These are phyloP conservation scores for Limosa lapponica DNA, from an alignment of 2,797 vertebrate species.

Conservation along the genomic window DNA sequence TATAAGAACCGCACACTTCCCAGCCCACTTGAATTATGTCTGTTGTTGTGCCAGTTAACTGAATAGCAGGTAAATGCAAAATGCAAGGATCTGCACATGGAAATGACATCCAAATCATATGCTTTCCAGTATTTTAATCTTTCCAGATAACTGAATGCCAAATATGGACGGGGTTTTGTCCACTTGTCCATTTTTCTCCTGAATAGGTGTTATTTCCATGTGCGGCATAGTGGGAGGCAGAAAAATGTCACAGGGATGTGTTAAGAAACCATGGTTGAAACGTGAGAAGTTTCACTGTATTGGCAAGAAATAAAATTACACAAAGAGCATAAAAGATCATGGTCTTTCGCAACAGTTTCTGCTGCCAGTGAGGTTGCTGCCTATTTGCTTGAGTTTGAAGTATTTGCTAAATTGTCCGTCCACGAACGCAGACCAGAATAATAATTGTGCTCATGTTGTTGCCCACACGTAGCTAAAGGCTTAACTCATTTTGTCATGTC, in stretches of 20 bases:
- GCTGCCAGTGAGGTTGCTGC: neutral
- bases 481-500: constrained; percentile 8
- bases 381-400: neutral
- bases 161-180: neutral
- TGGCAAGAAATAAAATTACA: neutral
- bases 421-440: neutral
- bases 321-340: neutral
- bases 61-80: constrained; percentile 36
- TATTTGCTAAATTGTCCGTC: neutral
- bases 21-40: neutral
- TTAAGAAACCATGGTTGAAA: neutral
- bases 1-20: neutral
- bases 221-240: neutral
- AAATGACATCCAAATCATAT: constrained; percentile 39
- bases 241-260: neutral
- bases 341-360: neutral
- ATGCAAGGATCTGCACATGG: neutral
- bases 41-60: constrained; percentile 20
- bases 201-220: neutral
- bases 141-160: neutral
- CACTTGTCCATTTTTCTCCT: neutral
- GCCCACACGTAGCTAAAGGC: neutral
- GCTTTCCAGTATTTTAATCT: constrained; percentile 23
- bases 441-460: neutral
- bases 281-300: neutral